These are phyloP conservation scores for Haliclona indistincta DNA, from an alignment of 37 sponge, comb jelly and placozoan species.

Conservation along the genomic window DNA sequence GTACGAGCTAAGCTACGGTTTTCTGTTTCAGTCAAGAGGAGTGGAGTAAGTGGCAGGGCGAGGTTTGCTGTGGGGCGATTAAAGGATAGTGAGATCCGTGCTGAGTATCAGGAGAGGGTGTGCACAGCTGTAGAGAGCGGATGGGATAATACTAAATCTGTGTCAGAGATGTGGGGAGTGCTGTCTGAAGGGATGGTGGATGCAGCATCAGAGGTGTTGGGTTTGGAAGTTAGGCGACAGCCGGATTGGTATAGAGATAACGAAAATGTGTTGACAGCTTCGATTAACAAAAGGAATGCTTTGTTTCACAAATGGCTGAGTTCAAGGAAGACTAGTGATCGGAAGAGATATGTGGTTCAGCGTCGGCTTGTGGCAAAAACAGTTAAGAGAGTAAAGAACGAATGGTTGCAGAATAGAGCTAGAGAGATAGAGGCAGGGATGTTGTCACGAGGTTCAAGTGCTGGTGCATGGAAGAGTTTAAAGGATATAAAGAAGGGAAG, in stretches of 20 bases:
- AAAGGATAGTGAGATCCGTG: neutral
- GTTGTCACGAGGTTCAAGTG: neutral
- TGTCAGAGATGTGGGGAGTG: neutral
- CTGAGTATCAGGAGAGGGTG: neutral
- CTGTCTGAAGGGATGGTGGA: neutral
- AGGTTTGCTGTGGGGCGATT: neutral
- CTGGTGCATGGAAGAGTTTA: neutral
- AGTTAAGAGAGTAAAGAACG: neutral
- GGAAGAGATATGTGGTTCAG: neutral
- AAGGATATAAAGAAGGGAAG: neutral
- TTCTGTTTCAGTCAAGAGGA: neutral
- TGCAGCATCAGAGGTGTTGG: neutral
- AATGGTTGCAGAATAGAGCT: neutral
- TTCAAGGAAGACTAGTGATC: neutral
- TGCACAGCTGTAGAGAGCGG: neutral
- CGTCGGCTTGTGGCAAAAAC: neutral
- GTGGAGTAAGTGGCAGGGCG: neutral
- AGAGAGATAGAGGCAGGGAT: neutral
- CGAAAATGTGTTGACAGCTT: neutral
- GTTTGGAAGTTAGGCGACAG: neutral
- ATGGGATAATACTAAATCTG: neutral
- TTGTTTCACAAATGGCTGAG: neutral
- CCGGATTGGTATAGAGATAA: constrained; percentile 25
- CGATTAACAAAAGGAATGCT: neutral
- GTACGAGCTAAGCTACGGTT: neutral